These are phyloP conservation scores for Aleiodes testaceus DNA, from an alignment of 2,888 invertebrate species.

Conservation along the genomic window DNA sequence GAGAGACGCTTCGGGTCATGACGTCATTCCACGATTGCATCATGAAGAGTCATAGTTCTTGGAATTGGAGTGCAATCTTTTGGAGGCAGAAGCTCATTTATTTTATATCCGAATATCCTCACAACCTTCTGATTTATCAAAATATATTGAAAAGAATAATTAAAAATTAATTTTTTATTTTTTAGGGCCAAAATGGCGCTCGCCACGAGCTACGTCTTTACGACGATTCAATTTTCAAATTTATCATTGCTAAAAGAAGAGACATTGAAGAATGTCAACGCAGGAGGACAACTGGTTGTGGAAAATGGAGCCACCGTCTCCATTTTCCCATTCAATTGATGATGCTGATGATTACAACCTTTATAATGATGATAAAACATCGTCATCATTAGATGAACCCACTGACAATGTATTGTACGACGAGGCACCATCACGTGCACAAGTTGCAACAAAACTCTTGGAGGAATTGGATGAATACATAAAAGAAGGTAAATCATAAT, in stretches of 20 bases:
- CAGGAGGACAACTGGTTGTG: conserved; percentile 68
- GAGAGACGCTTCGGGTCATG: neutral
- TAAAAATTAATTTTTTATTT: too few relatives aligned
- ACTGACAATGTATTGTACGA: conserved; percentile 61
- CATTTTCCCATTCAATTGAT: conserved; percentile 71
- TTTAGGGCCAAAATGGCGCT: conserved; percentile 90
- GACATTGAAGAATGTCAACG: conserved; percentile 60
- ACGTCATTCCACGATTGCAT: conserved; percentile 6
- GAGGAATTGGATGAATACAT: conserved; percentile 81
- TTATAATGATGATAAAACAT: conserved; percentile 63
- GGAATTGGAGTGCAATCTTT: too few relatives aligned
- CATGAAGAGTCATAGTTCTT: neutral
- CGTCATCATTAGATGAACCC: conserved; percentile 57
- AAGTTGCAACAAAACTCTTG: conserved; percentile 79
- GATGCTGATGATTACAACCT: conserved; percentile 67
- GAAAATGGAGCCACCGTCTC: conserved; percentile 76
- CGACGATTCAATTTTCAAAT: conserved; percentile 74
- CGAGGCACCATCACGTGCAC: conserved; percentile 71
- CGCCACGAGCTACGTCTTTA: conserved; percentile 78
- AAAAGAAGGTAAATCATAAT: conserved; percentile 77
- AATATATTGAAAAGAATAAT: neutral
- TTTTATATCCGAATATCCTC: too few relatives aligned
- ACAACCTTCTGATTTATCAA: neutral
- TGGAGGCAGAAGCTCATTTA: too few relatives aligned
- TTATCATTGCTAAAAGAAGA: conserved; percentile 57